These are phyloP conservation scores for Poeciliopsis occidentalis DNA, from an alignment of 2,113 vertebrate species.

Conservation along the genomic window DNA sequence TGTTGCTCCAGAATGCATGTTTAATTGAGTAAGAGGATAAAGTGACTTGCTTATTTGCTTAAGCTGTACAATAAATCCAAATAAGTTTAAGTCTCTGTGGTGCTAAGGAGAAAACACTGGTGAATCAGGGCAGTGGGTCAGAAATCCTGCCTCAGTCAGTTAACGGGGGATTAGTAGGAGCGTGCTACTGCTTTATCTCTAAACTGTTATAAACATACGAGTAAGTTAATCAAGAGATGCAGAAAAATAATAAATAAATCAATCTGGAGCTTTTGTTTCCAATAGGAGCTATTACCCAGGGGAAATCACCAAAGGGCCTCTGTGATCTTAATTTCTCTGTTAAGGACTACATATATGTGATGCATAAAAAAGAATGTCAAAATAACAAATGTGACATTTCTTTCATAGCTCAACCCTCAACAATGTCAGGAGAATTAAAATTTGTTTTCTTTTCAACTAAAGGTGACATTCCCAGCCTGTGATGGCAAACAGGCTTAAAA, in stretches of 20 bases:
- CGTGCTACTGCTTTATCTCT: slow-evolving; percentile 30
- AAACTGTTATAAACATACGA: slow-evolving; percentile 31
- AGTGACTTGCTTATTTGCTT: slow-evolving; percentile 5
- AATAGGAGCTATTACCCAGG: neutral
- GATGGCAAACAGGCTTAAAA: slow-evolving; percentile 47
- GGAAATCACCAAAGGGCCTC: neutral
- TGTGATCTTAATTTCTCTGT: neutral
- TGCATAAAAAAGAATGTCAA: slow-evolving; percentile 13
- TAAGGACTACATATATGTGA: neutral
- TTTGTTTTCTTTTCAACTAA: slow-evolving; percentile 16
- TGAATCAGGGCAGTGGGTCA: slow-evolving; percentile 73
- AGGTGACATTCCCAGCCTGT: slow-evolving; percentile 43
- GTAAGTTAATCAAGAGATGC: slow-evolving; percentile 45
- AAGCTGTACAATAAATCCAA: slow-evolving; percentile 34
- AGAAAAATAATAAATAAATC: neutral
- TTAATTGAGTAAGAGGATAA: slow-evolving; percentile 32
- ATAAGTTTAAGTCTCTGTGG: slow-evolving; percentile 38
- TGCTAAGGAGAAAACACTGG: slow-evolving; percentile 37
- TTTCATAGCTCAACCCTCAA: slow-evolving; percentile 16
- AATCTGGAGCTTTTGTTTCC: neutral
- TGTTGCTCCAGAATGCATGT: slow-evolving; percentile 10
- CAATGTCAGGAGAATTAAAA: slow-evolving; percentile 12
- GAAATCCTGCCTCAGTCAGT: slow-evolving; percentile 47
- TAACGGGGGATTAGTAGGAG: slow-evolving; percentile 59
- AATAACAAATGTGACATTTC: slow-evolving; percentile 8